These are phyloP conservation scores for Petrocephalus zakoni DNA, from an alignment of 2,113 vertebrate genomes.

Conservation along the genomic window DNA sequence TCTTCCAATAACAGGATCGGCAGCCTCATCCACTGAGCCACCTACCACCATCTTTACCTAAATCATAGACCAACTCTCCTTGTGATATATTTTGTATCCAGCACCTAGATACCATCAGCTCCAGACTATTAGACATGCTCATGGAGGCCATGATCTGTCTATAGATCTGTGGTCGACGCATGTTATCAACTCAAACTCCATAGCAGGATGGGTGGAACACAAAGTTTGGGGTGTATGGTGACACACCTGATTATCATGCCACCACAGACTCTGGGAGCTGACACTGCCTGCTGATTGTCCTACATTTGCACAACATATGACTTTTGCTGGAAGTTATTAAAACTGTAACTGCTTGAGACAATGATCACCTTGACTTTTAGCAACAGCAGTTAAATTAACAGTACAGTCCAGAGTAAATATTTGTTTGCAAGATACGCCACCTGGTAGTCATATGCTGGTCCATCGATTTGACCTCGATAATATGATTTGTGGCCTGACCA, in stretches of 20 bases:
- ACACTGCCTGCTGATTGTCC: neutral
- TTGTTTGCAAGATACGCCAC: neutral
- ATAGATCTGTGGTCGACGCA: neutral
- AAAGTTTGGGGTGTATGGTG: neutral
- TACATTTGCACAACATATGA: neutral
- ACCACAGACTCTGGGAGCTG: neutral
- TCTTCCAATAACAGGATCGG: too few species aligned
- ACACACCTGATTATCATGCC: neutral
- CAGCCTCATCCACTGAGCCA: neutral
- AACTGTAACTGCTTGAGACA: neutral
- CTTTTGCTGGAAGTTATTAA: neutral
- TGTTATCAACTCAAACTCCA: neutral
- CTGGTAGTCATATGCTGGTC: neutral
- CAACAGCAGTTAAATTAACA: neutral
- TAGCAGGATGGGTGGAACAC: neutral
- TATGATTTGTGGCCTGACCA: neutral
- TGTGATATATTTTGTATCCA: neutral
- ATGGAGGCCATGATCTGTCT: neutral
- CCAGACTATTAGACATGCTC: neutral
- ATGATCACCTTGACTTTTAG: neutral
- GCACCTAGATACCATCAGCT: neutral
- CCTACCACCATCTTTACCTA: neutral
- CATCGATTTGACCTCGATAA: neutral
- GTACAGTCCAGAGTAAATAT: neutral
- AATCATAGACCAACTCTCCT: neutral